These are phyloP conservation scores for Anas flavirostris DNA, from an alignment of 2,797 vertebrate species.

Conservation along the genomic window DNA sequence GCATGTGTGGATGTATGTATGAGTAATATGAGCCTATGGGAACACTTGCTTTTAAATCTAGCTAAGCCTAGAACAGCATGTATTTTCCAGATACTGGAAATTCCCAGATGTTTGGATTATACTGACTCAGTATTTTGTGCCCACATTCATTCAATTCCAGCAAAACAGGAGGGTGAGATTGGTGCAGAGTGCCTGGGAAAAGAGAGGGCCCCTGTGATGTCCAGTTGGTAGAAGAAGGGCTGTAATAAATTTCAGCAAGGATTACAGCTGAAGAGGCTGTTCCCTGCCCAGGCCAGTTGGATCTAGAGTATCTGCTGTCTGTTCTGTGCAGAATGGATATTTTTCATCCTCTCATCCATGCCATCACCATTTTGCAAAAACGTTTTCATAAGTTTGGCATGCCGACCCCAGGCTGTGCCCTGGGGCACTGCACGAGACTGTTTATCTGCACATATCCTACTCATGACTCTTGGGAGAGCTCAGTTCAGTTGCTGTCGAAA, in stretches of 20 bases:
- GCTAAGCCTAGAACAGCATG: neutral
- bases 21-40: neutral
- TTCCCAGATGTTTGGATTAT: neutral
- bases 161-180: neutral
- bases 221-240: neutral
- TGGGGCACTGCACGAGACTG: accelerated
- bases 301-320: neutral
- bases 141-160: neutral
- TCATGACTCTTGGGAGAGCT: accelerated
- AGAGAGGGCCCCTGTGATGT: neutral
- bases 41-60: neutral
- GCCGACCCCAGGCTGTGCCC: accelerated
- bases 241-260: neutral
- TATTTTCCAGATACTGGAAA: neutral
- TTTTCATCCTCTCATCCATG: neutral
- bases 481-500: neutral
- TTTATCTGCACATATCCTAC: neutral
- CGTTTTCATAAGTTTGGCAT: neutral
- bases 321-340: neutral
- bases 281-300: neutral
- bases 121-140: neutral
- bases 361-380: neutral
- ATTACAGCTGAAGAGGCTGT: neutral
- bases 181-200: neutral
- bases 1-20: accelerated